Evolutionary conservation across 1,140 invertebrate species (phyloP), one percentile per base, ranked within the genome.

Genomic region (Zeugodacus cucurbitae): DNA sequence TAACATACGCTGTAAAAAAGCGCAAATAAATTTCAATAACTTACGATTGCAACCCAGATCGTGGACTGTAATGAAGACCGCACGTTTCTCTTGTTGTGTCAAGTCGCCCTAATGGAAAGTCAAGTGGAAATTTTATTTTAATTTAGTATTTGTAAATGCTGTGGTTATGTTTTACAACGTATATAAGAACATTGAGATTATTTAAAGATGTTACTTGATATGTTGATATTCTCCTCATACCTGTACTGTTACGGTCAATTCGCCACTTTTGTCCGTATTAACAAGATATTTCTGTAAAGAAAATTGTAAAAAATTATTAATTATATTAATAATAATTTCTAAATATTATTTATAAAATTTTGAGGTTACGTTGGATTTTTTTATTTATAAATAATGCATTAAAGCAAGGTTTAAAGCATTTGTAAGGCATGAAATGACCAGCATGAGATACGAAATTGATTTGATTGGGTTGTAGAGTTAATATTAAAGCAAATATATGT

Each of bases 21-120:
- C 22, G 4, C 10, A 82, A 82, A 82, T 82, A 29, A 82, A 48
- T 82, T 82, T 44, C n/a, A 48, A 82, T 82, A 82, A 97, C 97
- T 97, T 94, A 98, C 97, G 97, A 94, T 98, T 98, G 91, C 96
- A 97, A 93, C 97, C 97, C 89, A 98, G 94, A 93, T 98, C 97
- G 93, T 98, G 97, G 8, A 98, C 97, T 26, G 97, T 98, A 41
- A 98, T 94, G 92, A 98, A 97, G 74, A 97, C 95, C 89, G 97
- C 97, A 92, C 96, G 94, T 90, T 96, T 96, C 90, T 97, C 96
- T 91, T 96, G 95, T 91, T 97, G 96, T 87, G 95, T 95, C 89
- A 97, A 92, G 93, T 97, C 96, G 88, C 97, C 97, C 97, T 97
- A 37, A 54, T 34, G 41, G 87, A 54, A 41, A 85, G 86, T 54